Conservation (phyloP, 2,113 vertebrate species). For the Erythrocercus mccallii region DNA sequence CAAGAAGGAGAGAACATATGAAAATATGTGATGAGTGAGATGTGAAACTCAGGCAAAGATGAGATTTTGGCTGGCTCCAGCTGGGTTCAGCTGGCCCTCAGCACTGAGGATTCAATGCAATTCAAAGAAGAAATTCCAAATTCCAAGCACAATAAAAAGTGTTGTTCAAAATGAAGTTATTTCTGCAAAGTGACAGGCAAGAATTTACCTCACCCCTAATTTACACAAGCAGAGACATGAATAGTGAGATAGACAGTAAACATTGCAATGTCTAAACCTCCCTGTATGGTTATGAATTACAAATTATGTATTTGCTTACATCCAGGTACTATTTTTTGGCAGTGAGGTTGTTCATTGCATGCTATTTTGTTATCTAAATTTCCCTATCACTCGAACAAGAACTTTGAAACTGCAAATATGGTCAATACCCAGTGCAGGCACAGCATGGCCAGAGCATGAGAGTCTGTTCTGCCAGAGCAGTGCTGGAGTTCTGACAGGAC, state of each 20-base stretch:
- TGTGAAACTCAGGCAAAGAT: not conserved
- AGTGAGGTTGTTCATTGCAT: not conserved
- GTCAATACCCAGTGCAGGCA: not conserved
- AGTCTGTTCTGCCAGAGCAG: not conserved
- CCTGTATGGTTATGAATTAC: not conserved
- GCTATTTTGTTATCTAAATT: not conserved
- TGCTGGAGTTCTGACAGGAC: not conserved
- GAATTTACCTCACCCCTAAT: not conserved
- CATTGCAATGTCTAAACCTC: not conserved
- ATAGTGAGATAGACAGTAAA: not conserved
- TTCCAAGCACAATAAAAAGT: not conserved
- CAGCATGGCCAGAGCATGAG: fast-evolving
- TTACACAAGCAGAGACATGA: not conserved
- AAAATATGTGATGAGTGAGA: not conserved
- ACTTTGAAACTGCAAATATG: not conserved
- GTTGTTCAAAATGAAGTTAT: not conserved
- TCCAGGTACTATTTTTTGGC: not conserved
- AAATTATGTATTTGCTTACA: not conserved
- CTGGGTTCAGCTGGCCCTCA: not conserved
- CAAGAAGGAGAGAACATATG: not conserved
- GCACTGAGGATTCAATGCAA: not conserved
- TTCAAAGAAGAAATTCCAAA: not conserved
- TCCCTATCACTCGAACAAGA: not conserved
- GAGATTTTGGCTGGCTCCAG: not conserved
- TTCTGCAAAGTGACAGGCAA: not conserved